These are phyloP conservation scores for Eubasilissa splendida DNA, from an alignment of 2,888 invertebrate genomes.

Conservation along the genomic window DNA sequence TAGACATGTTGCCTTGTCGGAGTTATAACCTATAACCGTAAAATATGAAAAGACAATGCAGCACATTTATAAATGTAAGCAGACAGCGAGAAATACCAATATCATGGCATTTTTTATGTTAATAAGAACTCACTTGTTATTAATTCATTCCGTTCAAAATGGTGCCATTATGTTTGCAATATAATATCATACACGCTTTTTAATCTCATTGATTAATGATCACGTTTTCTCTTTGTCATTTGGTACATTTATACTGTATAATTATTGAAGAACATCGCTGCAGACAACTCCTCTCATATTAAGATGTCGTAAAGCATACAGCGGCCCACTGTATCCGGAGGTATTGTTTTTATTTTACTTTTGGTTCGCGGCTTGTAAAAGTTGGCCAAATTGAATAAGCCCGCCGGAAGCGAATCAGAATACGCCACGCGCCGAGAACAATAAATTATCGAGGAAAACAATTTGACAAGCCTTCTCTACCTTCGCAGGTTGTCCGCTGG, in stretches of 20 bases:
- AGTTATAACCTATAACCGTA: too few species aligned
- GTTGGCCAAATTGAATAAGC: conserved; percentile 44
- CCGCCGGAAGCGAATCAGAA: conserved; percentile 44
- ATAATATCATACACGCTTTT: conserved; percentile 21
- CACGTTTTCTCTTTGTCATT: conserved; percentile 36
- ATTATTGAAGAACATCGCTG: conserved; percentile 21
- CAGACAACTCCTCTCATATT: conserved; percentile 34
- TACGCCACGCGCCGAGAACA: conserved; percentile 50
- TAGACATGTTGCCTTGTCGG: too few species aligned
- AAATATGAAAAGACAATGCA: too few species aligned
- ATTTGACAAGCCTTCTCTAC: conserved; percentile 55
- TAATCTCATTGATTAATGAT: conserved; percentile 30
- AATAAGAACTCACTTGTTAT: conserved; percentile 12
- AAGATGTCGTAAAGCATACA: conserved; percentile 27
- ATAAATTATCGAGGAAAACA: conserved; percentile 54
- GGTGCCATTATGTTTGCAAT: conserved; percentile 4
- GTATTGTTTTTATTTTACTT: conserved; percentile 4
- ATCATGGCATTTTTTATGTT: neutral
- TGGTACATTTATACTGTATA: conserved; percentile 26
- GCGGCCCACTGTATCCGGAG: conserved; percentile 8
- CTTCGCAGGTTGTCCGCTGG: conserved; percentile 52
- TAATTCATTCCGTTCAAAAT: conserved; percentile 3
- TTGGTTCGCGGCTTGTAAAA: neutral
- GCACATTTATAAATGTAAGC: too few species aligned
- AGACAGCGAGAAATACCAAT: neutral